Evolutionary conservation across 2,797 vertebrate species (phyloP), one percentile per base, ranked within the genome.

Genomic region (Pyrrhura leucotis): DNA sequence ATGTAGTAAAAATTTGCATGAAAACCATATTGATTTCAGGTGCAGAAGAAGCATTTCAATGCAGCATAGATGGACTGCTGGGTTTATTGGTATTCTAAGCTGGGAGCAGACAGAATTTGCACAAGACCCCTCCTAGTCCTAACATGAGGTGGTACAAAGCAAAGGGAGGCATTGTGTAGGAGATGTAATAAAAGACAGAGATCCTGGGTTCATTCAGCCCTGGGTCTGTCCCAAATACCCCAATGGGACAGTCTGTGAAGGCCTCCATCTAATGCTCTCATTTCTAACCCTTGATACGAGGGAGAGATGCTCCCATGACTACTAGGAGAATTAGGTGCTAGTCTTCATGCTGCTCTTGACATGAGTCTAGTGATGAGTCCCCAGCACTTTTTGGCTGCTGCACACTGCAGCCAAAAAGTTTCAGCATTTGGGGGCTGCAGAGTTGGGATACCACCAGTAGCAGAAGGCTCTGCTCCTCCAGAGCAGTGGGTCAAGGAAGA

Each of bases 1-100:
- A 37, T 69, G 76, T 73, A 93, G 87, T 77, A 90, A 93, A 96
- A 93, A 87, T 92, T 78, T 91, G 85, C 80, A 85, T 93, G 75
- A 95, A 96, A 75, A 54, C 21, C 0, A 2, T 89, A 89, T 90
- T 4, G 85, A 93, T 96, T 90, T 87, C 59, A 85, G 85, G 76
- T 79, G 45, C 80, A 80, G 53, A 40, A 66, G 37, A 88, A 47
- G 42, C 65, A 68, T 96, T 92, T 88, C 20, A 58, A 63, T 75
- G 62, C 69, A 75, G 42, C 69, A 44, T 72, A 81, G 50, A 66
- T 54, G 63, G 54, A 39, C 58, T 81, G 50, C 63, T 90, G 92
- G 45, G 29, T 93, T 81, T 88, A 74, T 87, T 58, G 81, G 42
- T 80, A 59, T 90, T 93, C 84, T 61, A 62, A 85, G 22, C 9